Evolutionary conservation across 2,888 invertebrate genomes (phyloP).

Genomic region (Mesopsocus fuscifrons): DNA sequence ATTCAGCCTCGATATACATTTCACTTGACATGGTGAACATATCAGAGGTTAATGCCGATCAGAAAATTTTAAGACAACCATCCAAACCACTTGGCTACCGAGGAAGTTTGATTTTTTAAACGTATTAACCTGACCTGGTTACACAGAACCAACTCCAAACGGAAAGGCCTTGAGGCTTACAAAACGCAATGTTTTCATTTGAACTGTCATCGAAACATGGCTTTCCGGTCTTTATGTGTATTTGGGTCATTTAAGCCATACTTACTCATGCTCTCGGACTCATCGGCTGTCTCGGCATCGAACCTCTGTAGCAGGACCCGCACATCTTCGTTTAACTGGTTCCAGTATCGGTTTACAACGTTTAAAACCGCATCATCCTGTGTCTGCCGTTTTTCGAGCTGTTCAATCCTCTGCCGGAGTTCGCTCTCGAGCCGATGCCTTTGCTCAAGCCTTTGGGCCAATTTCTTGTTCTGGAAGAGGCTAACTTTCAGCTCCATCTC

Average conservation of each 20-base stretch:
- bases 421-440: slow-evolving; percentile 76
- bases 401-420: slow-evolving; percentile 77
- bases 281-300: slow-evolving; percentile 94
- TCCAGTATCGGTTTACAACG: slow-evolving; percentile 94
- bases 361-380: slow-evolving; percentile 96
- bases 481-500: slow-evolving; percentile 96
- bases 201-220: no score
- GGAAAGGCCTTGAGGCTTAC: no score
- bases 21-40: no score
- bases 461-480: slow-evolving; percentile 92
- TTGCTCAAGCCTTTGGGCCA: slow-evolving; percentile 85
- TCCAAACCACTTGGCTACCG: slow-evolving; percentile 2
- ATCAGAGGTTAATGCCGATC: background rate
- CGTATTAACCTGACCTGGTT: background rate
- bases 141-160: no score
- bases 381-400: slow-evolving; percentile 82
- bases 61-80: slow-evolving; percentile 1
- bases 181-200: no score
- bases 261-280: slow-evolving; percentile 82
- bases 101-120: slow-evolving; percentile 1
- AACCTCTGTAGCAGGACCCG: slow-evolving; percentile 84
- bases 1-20: no score
- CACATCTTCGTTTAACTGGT: slow-evolving; percentile 92
- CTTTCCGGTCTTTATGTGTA: no score
- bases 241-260: no score